Percentiles rank a stretch among this genome's conserved stretches.
Conservation (phyloP, 2,888 invertebrate species). For the Euplexia lucipara region DNA sequence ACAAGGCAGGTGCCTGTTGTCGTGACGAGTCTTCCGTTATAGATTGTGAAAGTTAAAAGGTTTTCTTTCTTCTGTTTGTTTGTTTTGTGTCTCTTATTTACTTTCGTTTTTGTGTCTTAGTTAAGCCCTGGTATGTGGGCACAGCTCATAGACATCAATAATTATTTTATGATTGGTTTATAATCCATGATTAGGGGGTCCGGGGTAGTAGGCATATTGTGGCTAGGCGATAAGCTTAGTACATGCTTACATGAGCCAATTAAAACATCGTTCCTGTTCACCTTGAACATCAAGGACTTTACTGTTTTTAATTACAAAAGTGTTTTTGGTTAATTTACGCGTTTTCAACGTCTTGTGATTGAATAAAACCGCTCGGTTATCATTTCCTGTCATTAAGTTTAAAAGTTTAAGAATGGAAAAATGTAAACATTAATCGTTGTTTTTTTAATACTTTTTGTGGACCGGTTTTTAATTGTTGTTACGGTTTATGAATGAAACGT, state of each 20-base stretch:
- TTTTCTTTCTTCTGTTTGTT: neutral
- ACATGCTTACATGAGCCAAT: slow-evolving; percentile 2
- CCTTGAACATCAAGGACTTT: slow-evolving; percentile 38
- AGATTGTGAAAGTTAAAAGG: neutral
- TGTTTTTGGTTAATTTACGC: slow-evolving; percentile 17
- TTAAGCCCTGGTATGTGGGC: neutral
- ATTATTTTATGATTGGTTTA: neutral
- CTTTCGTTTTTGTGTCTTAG: neutral
- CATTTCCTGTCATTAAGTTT: slow-evolving; percentile 51
- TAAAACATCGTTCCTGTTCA: slow-evolving; percentile 10
- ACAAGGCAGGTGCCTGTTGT: neutral
- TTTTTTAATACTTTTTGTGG: slow-evolving; percentile 23
- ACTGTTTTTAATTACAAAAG: slow-evolving; percentile 33
- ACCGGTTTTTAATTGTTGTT: slow-evolving; percentile 46
- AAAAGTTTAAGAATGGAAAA: slow-evolving; percentile 40
- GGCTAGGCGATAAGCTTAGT: no score
- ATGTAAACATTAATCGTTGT: slow-evolving; percentile 39
- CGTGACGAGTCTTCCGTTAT: neutral
- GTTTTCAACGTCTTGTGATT: slow-evolving; percentile 28
- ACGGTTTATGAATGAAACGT: slow-evolving; percentile 53
- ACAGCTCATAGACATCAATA: neutral
- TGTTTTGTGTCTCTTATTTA: neutral
- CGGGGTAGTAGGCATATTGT: no score
- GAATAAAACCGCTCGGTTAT: slow-evolving; percentile 25
- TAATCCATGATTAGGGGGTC: slow-evolving; percentile 1